Evolutionary conservation across 2,888 invertebrate genomes (phyloP), one percentile per base, ranked within the genome.

Genomic region (Cremastinae sp.): DNA sequence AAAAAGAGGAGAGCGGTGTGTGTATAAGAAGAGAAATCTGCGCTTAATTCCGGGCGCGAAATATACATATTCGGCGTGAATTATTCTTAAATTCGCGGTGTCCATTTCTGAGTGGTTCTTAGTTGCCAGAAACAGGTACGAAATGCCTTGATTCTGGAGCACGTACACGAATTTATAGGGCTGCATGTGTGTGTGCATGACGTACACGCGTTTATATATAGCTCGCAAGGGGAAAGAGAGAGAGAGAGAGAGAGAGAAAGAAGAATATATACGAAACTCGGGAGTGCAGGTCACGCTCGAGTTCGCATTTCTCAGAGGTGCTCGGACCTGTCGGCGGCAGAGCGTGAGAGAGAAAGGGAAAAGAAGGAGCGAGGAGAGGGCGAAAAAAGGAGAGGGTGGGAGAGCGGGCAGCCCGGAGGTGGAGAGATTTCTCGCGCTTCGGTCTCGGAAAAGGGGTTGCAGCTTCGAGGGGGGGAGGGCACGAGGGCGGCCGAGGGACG

Each of bases 321-420:
- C 80, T 79, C 75, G 80, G 77, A 79, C 77, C 79, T 79, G 80
- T 80, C 80, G 75, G 72, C 78, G 69, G 71, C 80, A 79, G 78
- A 76, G 74, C 78, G 76, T 34, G 69, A 66, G 47, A 53, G 69
- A 58, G 38, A 56, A 47, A 56, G 36, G 64, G 59, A n/a, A 38
- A 49, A 41, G 68, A 58, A 56, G 41, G 41, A 59, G 59, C 38
- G 49, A 47, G 51, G 47, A 36, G 61, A 59, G 54, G 47, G 62
- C 53, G 45, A 45, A 38, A 16, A 28, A 43, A 41, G 12, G n/a
- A 34, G 49, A 54, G 47, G 36, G 58, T 14, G 62, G 12, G 49
- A 54, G 62, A 41, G 34, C 45, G 64, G 12, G 58, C 54, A 54
- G 65, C 28, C 20, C 36, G 12, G 43, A 12, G 72, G 36, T 54